phyloP scores from a whole-genome alignment of 2,797 vertebrate genomes.

The Pipistrellus pipistrellus region DNA sequence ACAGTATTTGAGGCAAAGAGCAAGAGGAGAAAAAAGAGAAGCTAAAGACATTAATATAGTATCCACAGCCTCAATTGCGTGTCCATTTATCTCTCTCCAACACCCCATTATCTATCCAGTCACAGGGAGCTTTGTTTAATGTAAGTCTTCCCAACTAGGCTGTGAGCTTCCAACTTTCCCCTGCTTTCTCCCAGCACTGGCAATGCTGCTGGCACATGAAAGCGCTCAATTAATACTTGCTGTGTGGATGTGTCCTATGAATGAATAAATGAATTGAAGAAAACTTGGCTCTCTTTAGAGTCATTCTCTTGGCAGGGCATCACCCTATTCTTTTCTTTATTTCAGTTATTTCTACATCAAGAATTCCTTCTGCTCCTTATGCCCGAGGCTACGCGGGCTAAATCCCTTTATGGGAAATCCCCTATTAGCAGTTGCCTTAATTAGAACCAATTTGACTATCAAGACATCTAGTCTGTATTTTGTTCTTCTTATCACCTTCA shows the following conservation, averaged over 20 bases:
- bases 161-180: background rate
- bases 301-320: slow-evolving; percentile 49
- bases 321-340: slow-evolving; percentile 52
- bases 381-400: background rate
- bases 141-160: background rate
- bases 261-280: slow-evolving; percentile 68
- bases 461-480: background rate
- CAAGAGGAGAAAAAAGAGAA: background rate
- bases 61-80: background rate
- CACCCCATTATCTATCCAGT: background rate
- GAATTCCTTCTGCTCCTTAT: slow-evolving; percentile 39
- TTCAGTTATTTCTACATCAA: slow-evolving; percentile 65
- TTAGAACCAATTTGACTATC: slow-evolving; percentile 54
- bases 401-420: slow-evolving; percentile 55
- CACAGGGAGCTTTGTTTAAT: background rate
- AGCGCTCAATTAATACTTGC: slow-evolving; percentile 54
- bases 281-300: slow-evolving; percentile 47
- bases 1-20: background rate
- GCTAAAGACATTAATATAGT: background rate
- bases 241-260: slow-evolving; percentile 55
- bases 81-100: background rate
- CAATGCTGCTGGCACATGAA: background rate
- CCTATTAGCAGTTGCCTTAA: slow-evolving; percentile 18
- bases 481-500: background rate
- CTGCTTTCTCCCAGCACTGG: background rate